phyloP scores from a whole-genome alignment of 2,888 invertebrate genomes.

The Ochropacha duplaris region DNA sequence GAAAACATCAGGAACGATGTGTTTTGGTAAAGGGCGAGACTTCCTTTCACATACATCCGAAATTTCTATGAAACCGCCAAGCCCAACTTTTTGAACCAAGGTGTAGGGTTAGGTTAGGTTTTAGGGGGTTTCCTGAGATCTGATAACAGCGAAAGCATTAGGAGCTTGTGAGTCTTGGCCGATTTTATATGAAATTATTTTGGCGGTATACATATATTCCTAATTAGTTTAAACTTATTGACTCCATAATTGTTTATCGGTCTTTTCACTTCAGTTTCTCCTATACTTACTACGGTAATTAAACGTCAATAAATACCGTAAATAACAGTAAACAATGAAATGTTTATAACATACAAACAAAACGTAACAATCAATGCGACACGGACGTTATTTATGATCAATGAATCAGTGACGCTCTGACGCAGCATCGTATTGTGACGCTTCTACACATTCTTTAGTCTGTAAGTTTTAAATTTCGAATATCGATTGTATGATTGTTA shows the following conservation, averaged over 20 bases:
- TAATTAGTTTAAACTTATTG: no score
- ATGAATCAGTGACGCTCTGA: conserved; percentile 30
- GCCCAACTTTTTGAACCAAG: no score
- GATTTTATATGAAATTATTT: no score
- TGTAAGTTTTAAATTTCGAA: background rate
- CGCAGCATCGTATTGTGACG: conserved; percentile 25
- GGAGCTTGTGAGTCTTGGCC: no score
- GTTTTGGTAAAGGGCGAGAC: background rate
- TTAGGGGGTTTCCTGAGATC: no score
- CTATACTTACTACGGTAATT: background rate
- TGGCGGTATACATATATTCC: no score
- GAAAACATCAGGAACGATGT: background rate
- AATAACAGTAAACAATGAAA: background rate
- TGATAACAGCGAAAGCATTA: no score
- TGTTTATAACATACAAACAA: conserved; percentile 14
- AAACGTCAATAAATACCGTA: background rate
- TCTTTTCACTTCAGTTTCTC: background rate
- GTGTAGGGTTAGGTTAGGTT: no score
- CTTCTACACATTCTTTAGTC: conserved; percentile 28
- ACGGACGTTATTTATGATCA: conserved; percentile 12
- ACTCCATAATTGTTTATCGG: background rate
- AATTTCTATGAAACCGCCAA: no score
- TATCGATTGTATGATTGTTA: background rate
- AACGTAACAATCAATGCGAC: conserved; percentile 24
- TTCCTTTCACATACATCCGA: background rate